Conservation (phyloP, 2,888 invertebrate genomes). For the Hypsopygia costalis region DNA sequence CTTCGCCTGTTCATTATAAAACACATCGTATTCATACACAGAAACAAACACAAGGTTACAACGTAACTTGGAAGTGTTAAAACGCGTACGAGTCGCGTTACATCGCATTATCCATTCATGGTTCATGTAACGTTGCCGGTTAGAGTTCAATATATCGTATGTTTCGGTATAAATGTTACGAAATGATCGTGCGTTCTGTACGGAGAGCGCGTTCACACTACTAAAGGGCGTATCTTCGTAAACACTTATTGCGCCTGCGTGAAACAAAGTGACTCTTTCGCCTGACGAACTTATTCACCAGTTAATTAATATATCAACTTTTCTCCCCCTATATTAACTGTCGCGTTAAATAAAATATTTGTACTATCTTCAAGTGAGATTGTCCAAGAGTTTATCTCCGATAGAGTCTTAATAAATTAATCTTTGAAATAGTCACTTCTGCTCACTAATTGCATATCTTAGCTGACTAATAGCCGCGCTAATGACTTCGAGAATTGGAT, state of each 20-base stretch:
- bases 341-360: slow-evolving; percentile 70
- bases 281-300: slow-evolving; percentile 72
- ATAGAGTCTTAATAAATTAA: slow-evolving; percentile 43
- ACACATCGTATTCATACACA: slow-evolving; percentile 54
- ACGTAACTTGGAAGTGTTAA: slow-evolving; percentile 19
- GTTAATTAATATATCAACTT: slow-evolving; percentile 80
- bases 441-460: slow-evolving; percentile 36
- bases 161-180: slow-evolving; percentile 31
- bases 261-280: slow-evolving; percentile 68
- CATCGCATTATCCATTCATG: slow-evolving; percentile 37
- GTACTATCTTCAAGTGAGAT: slow-evolving; percentile 33
- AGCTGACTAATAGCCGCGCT: slow-evolving; percentile 28
- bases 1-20: slow-evolving; percentile 51
- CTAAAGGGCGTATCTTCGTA: slow-evolving; percentile 62
- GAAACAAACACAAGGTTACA: slow-evolving; percentile 31
- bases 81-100: slow-evolving; percentile 19
- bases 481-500: slow-evolving; percentile 36
- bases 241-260: slow-evolving; percentile 65
- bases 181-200: slow-evolving; percentile 37
- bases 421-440: slow-evolving; percentile 36
- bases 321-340: slow-evolving; percentile 68
- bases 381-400: slow-evolving; percentile 20
- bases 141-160: slow-evolving; percentile 32
- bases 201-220: slow-evolving; percentile 59
- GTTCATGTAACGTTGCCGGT: slow-evolving; percentile 37